Evolutionary conservation across 2,888 invertebrate genomes (phyloP), one percentile per base, ranked within the genome.

Genomic region (Lypha dubia): DNA sequence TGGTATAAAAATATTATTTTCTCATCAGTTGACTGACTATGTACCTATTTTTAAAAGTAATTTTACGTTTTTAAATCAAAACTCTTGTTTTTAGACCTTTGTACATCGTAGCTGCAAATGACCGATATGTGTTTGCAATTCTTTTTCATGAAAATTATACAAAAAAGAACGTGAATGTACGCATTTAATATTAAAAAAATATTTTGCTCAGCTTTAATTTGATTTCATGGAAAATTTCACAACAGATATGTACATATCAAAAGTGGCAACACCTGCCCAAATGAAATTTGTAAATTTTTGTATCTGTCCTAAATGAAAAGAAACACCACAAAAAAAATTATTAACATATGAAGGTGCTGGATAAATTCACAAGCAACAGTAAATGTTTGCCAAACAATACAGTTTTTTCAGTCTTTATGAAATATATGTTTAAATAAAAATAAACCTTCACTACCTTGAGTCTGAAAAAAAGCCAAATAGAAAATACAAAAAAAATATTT

Each of bases 261-360:
- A 88, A 84, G 49, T 74, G 83, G 84, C 87, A 90, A 88, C 90
- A 90, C 90, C 90, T 90, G 90, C 86, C 86, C 85, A 86, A 62
- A 73, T 62, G 15, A 60, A 46, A 60, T 35, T 79, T 41, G 8
- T 35, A 68, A 5, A 28, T 41, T 2, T 44, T 68, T 41, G 24
- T 15, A 15, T 53, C 4, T 67, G 41, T 53, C 49, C 38, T 49
- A 82, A 70, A 70, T 24, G 49, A 44, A 79, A 65, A 71, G 38
- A n/a, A 80, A 62, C 53, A 62, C 58, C 70, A 60, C 13, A 74
- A 17, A 58, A 35, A 74, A 79, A 53, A 53, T 73, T 74, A 77
- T 81, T 74, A 81, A 81, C 73, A 74, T 51, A 67, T 1, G 65
- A 32, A 60, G 20, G 63, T 68, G 32, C 58, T 41, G 51, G 73